These are phyloP conservation scores for Imbricaverruca yamaguchii DNA, from an alignment of 2,888 invertebrate genomes.

Conservation along the genomic window DNA sequence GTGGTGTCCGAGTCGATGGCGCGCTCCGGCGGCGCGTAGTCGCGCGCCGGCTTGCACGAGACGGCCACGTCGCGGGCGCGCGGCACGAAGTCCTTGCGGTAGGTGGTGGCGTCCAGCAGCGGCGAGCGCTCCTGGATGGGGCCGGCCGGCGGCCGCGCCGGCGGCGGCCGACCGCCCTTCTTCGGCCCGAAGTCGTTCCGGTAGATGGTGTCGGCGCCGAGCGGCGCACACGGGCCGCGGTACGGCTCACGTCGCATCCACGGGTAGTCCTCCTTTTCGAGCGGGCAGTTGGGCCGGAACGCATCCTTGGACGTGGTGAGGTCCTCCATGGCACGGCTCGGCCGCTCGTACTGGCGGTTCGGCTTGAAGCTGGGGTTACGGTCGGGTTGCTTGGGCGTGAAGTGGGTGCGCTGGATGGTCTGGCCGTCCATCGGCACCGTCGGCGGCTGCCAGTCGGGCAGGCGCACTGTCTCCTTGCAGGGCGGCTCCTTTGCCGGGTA, in stretches of 20 bases:
- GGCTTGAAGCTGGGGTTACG: conserved; percentile 7
- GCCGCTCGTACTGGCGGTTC: not conserved
- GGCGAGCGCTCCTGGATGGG: not conserved
- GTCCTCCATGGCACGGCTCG: not conserved
- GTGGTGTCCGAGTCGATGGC: conserved; percentile 7
- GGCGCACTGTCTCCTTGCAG: not conserved
- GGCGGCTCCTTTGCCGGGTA: conserved; percentile 15
- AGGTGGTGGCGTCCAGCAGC: conserved; percentile 10
- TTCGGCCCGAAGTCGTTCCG: not conserved
- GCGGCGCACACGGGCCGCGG: conserved; percentile 3
- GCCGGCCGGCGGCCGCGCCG: not conserved
- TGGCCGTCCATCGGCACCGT: not conserved
- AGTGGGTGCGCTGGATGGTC: conserved; percentile 1
- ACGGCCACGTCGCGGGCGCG: not conserved
- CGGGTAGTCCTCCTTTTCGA: not conserved
- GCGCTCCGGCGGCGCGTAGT: conserved; percentile 8
- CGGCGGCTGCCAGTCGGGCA: conserved; percentile 11
- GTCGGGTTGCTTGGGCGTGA: not conserved
- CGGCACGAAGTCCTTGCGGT: conserved; percentile 13
- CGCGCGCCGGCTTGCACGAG: conserved; percentile 17
- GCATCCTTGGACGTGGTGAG: conserved; percentile 7
- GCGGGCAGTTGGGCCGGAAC: not conserved
- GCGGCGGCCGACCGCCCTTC: not conserved
- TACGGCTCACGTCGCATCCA: not conserved
- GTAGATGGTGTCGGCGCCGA: not conserved